Conservation (phyloP, 2,113 vertebrate genomes). For the Petrocephalus zakoni region DNA sequence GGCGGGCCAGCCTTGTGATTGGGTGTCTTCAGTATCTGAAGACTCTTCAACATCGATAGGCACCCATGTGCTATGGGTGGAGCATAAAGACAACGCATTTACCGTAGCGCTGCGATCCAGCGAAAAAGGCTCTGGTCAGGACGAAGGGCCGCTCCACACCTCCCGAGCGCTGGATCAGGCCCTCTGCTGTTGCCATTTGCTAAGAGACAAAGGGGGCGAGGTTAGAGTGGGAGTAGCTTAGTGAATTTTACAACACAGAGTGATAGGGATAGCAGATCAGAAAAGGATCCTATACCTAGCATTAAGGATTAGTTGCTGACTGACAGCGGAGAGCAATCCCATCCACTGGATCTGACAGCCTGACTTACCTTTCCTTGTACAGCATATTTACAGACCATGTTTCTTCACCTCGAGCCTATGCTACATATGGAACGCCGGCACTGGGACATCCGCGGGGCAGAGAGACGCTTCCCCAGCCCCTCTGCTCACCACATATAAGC, state of each 20-base stretch:
- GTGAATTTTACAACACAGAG: neutral
- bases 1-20: too few species aligned
- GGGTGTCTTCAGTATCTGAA: neutral
- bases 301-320: neutral
- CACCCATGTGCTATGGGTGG: neutral
- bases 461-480: neutral
- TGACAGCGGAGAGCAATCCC: neutral
- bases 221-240: neutral
- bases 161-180: conserved; percentile 71
- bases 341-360: neutral
- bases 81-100: conserved; percentile 19
- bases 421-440: neutral
- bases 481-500: conserved; percentile 78
- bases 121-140: conserved; percentile 76
- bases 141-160: conserved; percentile 80
- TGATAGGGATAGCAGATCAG: neutral
- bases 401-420: neutral
- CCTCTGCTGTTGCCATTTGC: conserved; percentile 82
- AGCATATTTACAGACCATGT: neutral
- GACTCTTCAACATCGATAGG: neutral
- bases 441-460: neutral
- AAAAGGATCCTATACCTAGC: neutral
- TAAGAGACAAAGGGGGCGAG: conserved; percentile 37
- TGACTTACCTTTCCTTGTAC: neutral
- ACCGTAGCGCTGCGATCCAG: conserved; percentile 85